Evolutionary conservation across 1,140 invertebrate species (phyloP), one percentile per base, ranked within the genome.

Genomic region (Sitodiplosis mosellana): DNA sequence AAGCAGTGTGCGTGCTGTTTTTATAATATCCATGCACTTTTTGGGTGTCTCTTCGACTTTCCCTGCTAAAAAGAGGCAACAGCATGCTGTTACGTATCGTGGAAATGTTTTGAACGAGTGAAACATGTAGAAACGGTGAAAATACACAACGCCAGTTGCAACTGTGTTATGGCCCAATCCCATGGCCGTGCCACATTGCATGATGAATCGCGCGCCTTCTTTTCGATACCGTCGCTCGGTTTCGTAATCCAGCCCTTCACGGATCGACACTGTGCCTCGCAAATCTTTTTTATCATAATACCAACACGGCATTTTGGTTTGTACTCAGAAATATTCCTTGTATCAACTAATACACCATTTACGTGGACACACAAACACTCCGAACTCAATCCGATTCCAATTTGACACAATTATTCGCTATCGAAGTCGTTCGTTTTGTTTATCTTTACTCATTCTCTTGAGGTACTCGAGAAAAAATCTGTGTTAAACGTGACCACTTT

Each of bases 31-130:
- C 67, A 88, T 89, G 69, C 91, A 95, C 69, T 99, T 99, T 65
- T 99, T 99, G 20, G 95, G 95, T 8, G 95, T 99, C 71, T 99
- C 95, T 71, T 99, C 95, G 42, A 97, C 92, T 77, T 98, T 98
- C 2, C 94, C 94, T 51, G 94, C 93, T 48, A 98, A 68, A 64
- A 99, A 95, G 33, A 99, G 68, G 61, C 93, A 99, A 60, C 91
- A 94, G 58, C 92, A 91, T 11, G 92, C 93, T n/a, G 90, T 96
- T 15, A 97, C 91, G 69, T 93, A 96, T 67, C 89, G 73, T 45
- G 90, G 89, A 69, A 96, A 99, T 50, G 86, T 86, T 61, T 81
- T 82, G 59, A 97, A 98, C 0, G 90, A 94, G 64, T 98, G 93
- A 57, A 91, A 90, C 91, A 98, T 97, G 65, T 98, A 99, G 66